These are phyloP conservation scores for Heliothis peltigera DNA, from an alignment of 2,888 invertebrate species.

Conservation along the genomic window DNA sequence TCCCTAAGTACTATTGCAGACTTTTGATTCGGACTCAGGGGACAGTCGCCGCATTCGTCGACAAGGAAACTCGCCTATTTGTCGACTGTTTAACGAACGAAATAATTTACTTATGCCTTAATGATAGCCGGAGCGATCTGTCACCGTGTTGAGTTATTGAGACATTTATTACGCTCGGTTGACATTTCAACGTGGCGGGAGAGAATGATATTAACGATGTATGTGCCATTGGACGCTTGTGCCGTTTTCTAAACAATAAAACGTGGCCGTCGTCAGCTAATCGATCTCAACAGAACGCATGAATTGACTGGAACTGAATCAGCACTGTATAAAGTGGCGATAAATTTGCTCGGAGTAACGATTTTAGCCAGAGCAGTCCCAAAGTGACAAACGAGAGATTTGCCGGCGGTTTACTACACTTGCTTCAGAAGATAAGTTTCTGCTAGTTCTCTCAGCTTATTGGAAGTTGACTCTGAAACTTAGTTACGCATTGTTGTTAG, in stretches of 20 bases:
- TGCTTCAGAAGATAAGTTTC: slow-evolving; percentile 62
- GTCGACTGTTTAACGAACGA: slow-evolving; percentile 67
- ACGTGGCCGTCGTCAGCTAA: slow-evolving; percentile 63
- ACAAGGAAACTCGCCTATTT: slow-evolving; percentile 61
- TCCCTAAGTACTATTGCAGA: slow-evolving; percentile 74
- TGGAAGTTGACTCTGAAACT: slow-evolving; percentile 48
- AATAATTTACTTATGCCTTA: slow-evolving; percentile 73
- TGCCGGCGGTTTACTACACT: slow-evolving; percentile 64
- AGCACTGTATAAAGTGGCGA: slow-evolving; percentile 67
- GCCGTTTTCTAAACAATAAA: slow-evolving; percentile 69
- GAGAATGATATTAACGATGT: slow-evolving; percentile 69
- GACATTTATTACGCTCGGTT: slow-evolving; percentile 73
- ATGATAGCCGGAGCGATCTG: slow-evolving; percentile 71
- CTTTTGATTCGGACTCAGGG: slow-evolving; percentile 75
- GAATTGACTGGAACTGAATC: slow-evolving; percentile 64
- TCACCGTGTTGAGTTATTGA: slow-evolving; percentile 72
- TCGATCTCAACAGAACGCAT: slow-evolving; percentile 65
- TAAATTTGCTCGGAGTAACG: slow-evolving; percentile 69
- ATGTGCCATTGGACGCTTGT: slow-evolving; percentile 62
- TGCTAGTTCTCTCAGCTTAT: slow-evolving; percentile 48
- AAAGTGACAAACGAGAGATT: slow-evolving; percentile 72
- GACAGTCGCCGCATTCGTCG: slow-evolving; percentile 49
- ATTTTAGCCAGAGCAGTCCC: slow-evolving; percentile 63
- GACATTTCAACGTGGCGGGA: slow-evolving; percentile 69
- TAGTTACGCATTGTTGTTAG: slow-evolving; percentile 43